Evolutionary conservation across 2,797 vertebrate genomes (phyloP).

Genomic region (Ptychobarbus kaznakovi): DNA sequence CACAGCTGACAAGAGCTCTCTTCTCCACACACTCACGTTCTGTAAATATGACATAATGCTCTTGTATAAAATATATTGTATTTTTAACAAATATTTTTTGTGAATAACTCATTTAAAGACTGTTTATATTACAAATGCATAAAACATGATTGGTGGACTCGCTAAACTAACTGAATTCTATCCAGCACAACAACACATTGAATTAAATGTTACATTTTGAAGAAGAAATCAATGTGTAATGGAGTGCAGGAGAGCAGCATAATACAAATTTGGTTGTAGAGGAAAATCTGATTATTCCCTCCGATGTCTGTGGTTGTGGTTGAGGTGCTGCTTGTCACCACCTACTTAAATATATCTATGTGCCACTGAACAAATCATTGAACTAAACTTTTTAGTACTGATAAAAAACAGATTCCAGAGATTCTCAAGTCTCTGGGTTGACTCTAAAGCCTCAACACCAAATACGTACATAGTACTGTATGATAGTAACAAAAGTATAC

Average conservation of each 20-base stretch:
- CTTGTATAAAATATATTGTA: background rate
- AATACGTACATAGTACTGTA: background rate
- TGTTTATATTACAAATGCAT: background rate
- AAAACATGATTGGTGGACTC: background rate
- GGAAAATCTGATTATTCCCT: too few species aligned
- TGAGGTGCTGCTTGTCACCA: background rate
- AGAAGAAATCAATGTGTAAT: too few species aligned
- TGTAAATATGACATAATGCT: slow-evolving; percentile 5
- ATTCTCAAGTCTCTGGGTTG: background rate
- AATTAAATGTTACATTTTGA: too few species aligned
- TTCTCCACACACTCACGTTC: background rate
- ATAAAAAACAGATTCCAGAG: background rate
- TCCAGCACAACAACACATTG: background rate
- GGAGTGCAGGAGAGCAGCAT: too few species aligned
- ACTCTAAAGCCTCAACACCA: background rate
- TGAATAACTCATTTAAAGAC: background rate
- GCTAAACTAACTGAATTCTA: background rate
- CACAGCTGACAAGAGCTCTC: slow-evolving; percentile 55
- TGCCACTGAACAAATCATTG: background rate
- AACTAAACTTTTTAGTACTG: background rate
- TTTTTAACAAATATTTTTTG: background rate
- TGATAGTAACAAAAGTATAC: too few species aligned
- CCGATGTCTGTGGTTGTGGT: too few species aligned
- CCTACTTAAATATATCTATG: background rate
- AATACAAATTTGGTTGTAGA: too few species aligned